Base-by-base conservation (phyloP, 1,140 invertebrate genomes). In the Hyles euphorbiae region DNA sequence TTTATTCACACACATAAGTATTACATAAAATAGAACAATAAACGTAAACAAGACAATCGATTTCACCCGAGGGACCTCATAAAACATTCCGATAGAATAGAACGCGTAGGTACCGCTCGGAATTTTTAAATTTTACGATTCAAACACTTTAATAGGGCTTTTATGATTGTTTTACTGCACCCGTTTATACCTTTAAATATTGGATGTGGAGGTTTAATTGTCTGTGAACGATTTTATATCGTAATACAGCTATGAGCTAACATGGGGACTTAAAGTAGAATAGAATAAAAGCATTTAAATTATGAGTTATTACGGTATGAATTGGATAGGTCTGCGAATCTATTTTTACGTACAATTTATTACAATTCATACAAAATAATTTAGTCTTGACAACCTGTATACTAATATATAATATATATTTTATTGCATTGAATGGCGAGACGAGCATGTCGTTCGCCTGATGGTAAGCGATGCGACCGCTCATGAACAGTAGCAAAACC, bases 71-170 rank as follows among this genome's bases (percentile, higher is more conserved):
- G 49, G 56, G 61, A 44, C 43, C 52, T 47, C 48, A 63, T 63
- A 63, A 63, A 63, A 54, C 33, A 40, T 8, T 44, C 40, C 49
- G 58, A 58, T 63, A 58, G 61, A 63, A 63, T 48, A 62, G 50
- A 62, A 62, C 53, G 55, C 51, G 46, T 56, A 48, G 40, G 22
- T 36, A 43, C 45, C 47, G 53, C 22, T 22, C 22, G 32, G 56
- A 54, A 57, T 60, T 61, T 66, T 67, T 67, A 63, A 64, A 60
- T 64, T 65, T 65, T 54, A 65, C 63, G 63, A 65, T 36, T 53
- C 46, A 53, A 65, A 65, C 57, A 60, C 63, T 60, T 65, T 65
- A 65, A 65, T 65, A 53, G 58, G 59, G 5, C 48, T 60, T 65
- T 65, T 65, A 65, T 57, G 55, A 46, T 58, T 36, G 50, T 60